A percentile compares a stretch with the other conserved stretches of the same genome.
phyloP scores from a whole-genome alignment of 2,888 invertebrate species.

The Malacosoma neustria region DNA sequence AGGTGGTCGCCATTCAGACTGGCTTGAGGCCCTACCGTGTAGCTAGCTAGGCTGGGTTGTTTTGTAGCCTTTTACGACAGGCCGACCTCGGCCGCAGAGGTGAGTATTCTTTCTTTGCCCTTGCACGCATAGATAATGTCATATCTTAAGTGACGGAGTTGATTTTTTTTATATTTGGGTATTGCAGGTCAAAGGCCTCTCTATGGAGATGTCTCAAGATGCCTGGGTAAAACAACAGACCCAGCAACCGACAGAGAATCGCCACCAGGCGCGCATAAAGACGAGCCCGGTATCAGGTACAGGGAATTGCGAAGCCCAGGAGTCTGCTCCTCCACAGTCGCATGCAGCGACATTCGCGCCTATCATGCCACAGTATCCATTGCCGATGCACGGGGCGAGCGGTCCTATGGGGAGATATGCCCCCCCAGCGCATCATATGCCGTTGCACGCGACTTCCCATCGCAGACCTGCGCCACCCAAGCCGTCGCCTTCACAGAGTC shows the following conservation, averaged over 20 bases:
- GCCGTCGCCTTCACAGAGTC: slow-evolving; percentile 70
- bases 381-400: slow-evolving; percentile 48
- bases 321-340: slow-evolving; percentile 72
- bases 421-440: slow-evolving; percentile 66
- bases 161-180: too few species aligned
- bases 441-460: slow-evolving; percentile 72
- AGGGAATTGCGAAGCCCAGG: slow-evolving; percentile 65
- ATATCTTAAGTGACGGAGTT: too few species aligned
- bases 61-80: too few species aligned
- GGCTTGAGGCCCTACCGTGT: too few species aligned
- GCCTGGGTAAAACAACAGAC: slow-evolving; percentile 68
- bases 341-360: slow-evolving; percentile 59
- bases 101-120: too few species aligned
- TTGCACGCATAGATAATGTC: too few species aligned
- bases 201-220: slow-evolving; percentile 69
- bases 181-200: slow-evolving; percentile 63
- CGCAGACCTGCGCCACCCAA: slow-evolving; percentile 64
- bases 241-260: slow-evolving; percentile 49
- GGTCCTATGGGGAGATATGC: slow-evolving; percentile 66
- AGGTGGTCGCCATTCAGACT: too few species aligned
- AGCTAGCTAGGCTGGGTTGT: too few species aligned
- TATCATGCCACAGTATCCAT: slow-evolving; percentile 54
- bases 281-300: slow-evolving; percentile 62
- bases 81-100: too few species aligned
- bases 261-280: slow-evolving; percentile 60